Evolutionary conservation across 2,888 invertebrate genomes (phyloP), one percentile per base, ranked within the genome.

Genomic region (Anagyrus pseudococci): DNA sequence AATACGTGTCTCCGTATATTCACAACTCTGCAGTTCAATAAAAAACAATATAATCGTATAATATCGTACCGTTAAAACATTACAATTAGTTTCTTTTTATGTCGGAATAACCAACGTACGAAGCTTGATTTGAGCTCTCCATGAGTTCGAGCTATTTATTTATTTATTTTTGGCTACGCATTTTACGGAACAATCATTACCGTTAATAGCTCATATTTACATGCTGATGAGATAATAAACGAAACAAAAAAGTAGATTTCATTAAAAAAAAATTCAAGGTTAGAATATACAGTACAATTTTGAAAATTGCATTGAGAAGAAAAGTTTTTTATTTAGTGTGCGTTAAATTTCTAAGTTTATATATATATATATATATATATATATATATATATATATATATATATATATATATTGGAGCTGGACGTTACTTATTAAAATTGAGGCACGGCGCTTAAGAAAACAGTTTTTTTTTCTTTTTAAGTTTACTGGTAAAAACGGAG

Each of bases 111-210:
- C 8, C 26, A 63, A 54, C 40, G 25, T 58, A 52, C 53, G 46
- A 54, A 71, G 65, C 40, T 68, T 73, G 69, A 68, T 71, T 69
- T 68, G 56, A 70, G 62, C 50, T 48, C 44, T 60, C 54, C 49
- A 58, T 48, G 57, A 46, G 55, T 58, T 59, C 33, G 52, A n/a
- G n/a, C n/a, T n/a, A n/a, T n/a, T n/a, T n/a, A n/a, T n/a, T n/a
- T n/a, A 37, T 56, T 60, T 60, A 43, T 54, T 64, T 61, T 64
- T 63, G 60, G 58, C 63, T 66, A 58, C 40, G 20, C 53, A 65
- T 33, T 58, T 57, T 66, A 47, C 60, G 60, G 57, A 63, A 66
- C 56, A 57, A 59, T 62, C 49, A 59, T 62, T 56, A 66, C 59
- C 60, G 57, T 60, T 43, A 54, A 63, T 60, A 63, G 46, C 58